These are phyloP conservation scores for Tortricodes alternella DNA, from an alignment of 2,888 invertebrate genomes.

Conservation along the genomic window DNA sequence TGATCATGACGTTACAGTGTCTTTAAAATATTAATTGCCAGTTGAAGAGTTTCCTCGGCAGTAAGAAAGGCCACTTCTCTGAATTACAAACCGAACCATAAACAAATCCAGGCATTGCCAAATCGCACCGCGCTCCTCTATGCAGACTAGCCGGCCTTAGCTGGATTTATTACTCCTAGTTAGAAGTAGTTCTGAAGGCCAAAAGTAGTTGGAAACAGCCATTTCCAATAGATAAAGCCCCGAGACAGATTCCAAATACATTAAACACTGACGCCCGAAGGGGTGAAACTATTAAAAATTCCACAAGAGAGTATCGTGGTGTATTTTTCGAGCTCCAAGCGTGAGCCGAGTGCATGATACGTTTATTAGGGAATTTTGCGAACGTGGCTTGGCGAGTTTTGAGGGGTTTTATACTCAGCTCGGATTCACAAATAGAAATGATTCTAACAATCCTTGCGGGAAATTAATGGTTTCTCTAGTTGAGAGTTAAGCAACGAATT, in stretches of 20 bases:
- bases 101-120: constrained; percentile 13
- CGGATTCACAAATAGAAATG: not conserved
- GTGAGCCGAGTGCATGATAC: constrained; percentile 64
- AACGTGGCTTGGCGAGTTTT: constrained; percentile 24
- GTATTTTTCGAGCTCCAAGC: constrained; percentile 48
- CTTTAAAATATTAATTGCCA: no score
- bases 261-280: constrained; percentile 65
- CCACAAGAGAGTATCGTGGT: constrained; percentile 53
- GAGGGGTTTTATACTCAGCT: not conserved
- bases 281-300: constrained; percentile 78
- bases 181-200: constrained; percentile 76
- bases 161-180: constrained; percentile 79
- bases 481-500: no score
- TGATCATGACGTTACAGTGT: no score
- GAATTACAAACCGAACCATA: not conserved
- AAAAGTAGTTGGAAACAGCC: constrained; percentile 77
- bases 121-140: constrained; percentile 50
- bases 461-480: no score
- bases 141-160: constrained; percentile 68
- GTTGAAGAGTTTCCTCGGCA: no score
- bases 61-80: no score
- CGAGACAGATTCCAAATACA: constrained; percentile 81
- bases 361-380: constrained; percentile 64
- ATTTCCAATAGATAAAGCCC: constrained; percentile 79
- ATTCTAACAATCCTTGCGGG: no score